Evolutionary conservation across 2,797 vertebrate species (phyloP).

Genomic region (Rhodeus uyekii): DNA sequence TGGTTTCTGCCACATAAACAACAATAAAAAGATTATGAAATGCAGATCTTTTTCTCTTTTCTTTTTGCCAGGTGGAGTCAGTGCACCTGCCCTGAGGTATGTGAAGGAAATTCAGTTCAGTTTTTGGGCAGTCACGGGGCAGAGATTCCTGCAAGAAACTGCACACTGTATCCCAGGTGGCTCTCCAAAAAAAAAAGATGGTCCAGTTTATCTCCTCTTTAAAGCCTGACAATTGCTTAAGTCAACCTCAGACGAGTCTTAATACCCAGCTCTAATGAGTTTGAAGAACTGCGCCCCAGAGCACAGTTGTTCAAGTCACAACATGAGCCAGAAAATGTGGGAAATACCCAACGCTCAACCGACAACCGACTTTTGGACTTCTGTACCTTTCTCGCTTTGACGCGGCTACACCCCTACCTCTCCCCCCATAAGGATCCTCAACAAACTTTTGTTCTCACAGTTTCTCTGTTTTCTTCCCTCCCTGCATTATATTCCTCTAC

Average conservation of each 20-base stretch:
- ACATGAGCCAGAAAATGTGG: slow-evolving; percentile 49
- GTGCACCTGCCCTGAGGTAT: slow-evolving; percentile 6
- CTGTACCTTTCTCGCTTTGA: slow-evolving; percentile 16
- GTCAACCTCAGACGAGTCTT: slow-evolving; percentile 37
- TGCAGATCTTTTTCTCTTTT: neutral
- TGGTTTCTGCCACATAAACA: neutral
- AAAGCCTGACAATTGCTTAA: slow-evolving; percentile 10
- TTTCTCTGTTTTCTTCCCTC: neutral
- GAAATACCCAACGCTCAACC: slow-evolving; percentile 56
- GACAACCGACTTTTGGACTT: slow-evolving; percentile 41
- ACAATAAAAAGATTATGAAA: neutral
- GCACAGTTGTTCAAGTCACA: slow-evolving; percentile 47
- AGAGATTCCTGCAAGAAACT: neutral
- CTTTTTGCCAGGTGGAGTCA: neutral
- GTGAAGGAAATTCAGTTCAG: neutral
- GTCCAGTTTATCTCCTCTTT: slow-evolving; percentile 25
- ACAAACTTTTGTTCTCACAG: slow-evolving; percentile 5
- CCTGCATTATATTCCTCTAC: slow-evolving; percentile 11
- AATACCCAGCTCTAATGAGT: slow-evolving; percentile 46
- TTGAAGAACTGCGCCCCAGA: slow-evolving; percentile 12
- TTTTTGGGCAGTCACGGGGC: neutral
- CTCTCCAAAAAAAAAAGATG: neutral
- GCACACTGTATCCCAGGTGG: neutral
- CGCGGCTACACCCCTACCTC: neutral
- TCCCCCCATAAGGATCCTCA: neutral